phyloP scores from a whole-genome alignment of 2,888 invertebrate species.

The Cataglyphis livida region DNA sequence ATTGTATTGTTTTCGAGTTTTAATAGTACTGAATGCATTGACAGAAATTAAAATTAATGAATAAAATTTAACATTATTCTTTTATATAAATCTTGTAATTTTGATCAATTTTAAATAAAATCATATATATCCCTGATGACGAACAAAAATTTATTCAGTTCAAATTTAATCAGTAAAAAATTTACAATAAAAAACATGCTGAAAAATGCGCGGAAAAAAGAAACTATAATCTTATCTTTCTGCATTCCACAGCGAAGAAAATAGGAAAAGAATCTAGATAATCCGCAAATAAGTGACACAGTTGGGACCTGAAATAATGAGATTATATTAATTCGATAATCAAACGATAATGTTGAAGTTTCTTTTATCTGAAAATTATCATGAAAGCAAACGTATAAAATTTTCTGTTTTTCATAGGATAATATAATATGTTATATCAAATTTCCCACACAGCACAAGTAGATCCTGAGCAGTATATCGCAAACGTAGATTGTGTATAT shows the following conservation, averaged over 20 bases:
- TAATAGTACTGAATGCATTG: not conserved
- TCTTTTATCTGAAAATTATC: not conserved
- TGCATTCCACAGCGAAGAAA: slow-evolving; percentile 98
- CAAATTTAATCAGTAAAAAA: not conserved
- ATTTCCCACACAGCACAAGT: too few species aligned
- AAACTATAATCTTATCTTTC: slow-evolving; percentile 88
- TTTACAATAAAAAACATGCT: not conserved
- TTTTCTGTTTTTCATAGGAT: not conserved
- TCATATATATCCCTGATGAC: not conserved
- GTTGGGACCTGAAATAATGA: slow-evolving; percentile 90
- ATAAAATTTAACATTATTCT: not conserved
- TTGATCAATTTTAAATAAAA: not conserved
- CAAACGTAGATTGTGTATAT: not conserved
- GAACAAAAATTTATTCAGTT: not conserved
- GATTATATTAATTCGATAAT: slow-evolving; percentile 13
- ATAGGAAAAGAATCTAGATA: slow-evolving; percentile 92
- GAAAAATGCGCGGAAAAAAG: not conserved
- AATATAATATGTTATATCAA: too few species aligned
- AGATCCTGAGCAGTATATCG: not conserved
- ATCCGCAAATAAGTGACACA: slow-evolving; percentile 94
- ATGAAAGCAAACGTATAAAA: not conserved
- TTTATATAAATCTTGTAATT: not conserved
- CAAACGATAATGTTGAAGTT: not conserved
- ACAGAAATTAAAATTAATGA: not conserved
- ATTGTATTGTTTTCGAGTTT: too few species aligned